phyloP scores from a whole-genome alignment of 2,797 vertebrate species.

The Pyrocephalus nanus region DNA sequence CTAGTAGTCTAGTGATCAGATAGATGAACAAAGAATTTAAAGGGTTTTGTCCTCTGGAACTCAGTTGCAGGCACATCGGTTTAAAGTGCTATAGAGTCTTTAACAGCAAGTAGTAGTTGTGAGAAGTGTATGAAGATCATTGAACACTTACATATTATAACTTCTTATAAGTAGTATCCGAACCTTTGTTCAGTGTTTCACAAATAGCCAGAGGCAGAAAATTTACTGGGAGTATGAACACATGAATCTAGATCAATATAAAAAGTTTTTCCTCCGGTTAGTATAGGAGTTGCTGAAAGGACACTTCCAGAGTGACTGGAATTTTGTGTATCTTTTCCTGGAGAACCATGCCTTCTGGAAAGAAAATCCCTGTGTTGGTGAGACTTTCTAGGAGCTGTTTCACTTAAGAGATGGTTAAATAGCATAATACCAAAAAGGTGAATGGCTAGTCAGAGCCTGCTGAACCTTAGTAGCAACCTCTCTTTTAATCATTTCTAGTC shows the following conservation, averaged over 20 bases:
- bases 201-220: background rate
- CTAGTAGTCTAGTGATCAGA: background rate
- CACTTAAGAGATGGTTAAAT: background rate
- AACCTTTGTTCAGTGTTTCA: background rate
- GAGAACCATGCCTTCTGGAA: background rate
- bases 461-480: background rate
- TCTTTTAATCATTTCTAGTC: background rate
- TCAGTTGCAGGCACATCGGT: background rate
- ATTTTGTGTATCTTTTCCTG: background rate
- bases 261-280: background rate
- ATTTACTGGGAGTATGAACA: background rate
- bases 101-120: background rate
- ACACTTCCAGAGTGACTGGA: background rate
- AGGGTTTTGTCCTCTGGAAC: background rate
- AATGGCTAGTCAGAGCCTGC: background rate
- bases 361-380: background rate
- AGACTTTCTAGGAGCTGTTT: constrained; percentile 1
- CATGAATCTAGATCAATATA: background rate
- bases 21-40: background rate
- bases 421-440: background rate
- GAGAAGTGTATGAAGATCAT: background rate
- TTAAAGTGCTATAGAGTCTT: background rate
- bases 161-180: background rate
- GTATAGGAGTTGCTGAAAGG: background rate
- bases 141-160: background rate